phyloP scores from a whole-genome alignment of 1,140 invertebrate species.

The Rhopalosiphum maidis region DNA sequence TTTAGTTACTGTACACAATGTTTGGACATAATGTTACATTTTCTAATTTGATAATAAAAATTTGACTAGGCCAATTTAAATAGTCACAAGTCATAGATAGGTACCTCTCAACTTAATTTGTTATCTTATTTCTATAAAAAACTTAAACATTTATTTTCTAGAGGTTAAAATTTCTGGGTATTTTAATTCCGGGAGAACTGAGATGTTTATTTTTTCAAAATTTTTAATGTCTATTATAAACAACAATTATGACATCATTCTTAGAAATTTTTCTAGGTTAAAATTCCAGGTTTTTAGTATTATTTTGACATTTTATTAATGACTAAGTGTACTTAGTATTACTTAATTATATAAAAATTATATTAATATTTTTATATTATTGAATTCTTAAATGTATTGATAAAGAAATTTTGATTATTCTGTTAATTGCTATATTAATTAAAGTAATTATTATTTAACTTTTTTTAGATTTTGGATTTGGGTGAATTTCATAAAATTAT shows the following conservation, averaged over 20 bases:
- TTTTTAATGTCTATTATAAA: neutral
- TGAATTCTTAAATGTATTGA: too few species aligned
- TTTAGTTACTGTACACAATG: neutral
- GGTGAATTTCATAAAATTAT: conserved; percentile 51
- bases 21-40: neutral
- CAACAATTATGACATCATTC: neutral
- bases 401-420: too few species aligned
- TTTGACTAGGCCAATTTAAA: neutral
- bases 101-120: neutral
- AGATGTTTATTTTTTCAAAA: neutral
- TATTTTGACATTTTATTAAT: neutral
- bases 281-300: neutral
- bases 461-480: conserved; percentile 50
- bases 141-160: neutral
- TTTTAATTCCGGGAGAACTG: neutral
- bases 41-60: neutral
- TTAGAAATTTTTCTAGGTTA: neutral
- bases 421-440: too few species aligned
- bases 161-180: neutral
- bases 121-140: neutral
- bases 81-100: too few species aligned
- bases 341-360: neutral
- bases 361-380: too few species aligned
- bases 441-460: neutral
- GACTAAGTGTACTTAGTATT: neutral